Conservation (phyloP, 2,113 vertebrate species). For the Bambusicola thoracicus region DNA sequence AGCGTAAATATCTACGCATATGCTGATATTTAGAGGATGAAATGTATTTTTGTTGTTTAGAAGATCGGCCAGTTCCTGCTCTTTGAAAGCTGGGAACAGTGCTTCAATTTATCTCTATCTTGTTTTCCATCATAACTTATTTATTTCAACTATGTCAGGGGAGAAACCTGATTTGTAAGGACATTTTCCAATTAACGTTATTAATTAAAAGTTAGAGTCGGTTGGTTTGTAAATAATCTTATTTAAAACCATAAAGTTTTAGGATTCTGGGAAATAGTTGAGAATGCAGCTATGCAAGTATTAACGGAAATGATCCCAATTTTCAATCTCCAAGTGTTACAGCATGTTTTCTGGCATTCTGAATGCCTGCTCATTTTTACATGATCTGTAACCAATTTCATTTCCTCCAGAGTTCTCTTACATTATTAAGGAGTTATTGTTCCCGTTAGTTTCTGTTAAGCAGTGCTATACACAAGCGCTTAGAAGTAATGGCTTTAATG, state of each 20-base stretch:
- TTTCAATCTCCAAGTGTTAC: not conserved
- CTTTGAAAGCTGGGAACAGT: not conserved
- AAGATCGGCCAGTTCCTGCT: not conserved
- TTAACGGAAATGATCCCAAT: not conserved
- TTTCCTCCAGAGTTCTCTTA: not conserved
- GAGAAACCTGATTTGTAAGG: constrained; percentile 28
- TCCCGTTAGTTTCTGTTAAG: not conserved
- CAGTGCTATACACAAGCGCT: not conserved
- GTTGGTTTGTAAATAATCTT: not conserved
- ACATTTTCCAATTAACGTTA: constrained; percentile 46
- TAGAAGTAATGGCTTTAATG: not conserved
- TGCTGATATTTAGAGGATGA: not conserved
- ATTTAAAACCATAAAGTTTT: not conserved
- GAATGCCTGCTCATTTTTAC: not conserved
- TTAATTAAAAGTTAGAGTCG: constrained; percentile 31
- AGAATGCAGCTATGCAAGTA: not conserved
- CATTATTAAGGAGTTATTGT: not conserved
- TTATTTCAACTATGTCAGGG: constrained; percentile 38
- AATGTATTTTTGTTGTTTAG: not conserved
- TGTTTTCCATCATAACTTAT: constrained; percentile 10
- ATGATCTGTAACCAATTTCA: not conserved
- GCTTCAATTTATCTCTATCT: not conserved
- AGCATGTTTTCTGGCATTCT: not conserved
- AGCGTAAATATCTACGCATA: not conserved
- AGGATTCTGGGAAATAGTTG: not conserved